These are phyloP conservation scores for Miniopterus natalensis DNA, from an alignment of 2,113 vertebrate species.

Conservation along the genomic window DNA sequence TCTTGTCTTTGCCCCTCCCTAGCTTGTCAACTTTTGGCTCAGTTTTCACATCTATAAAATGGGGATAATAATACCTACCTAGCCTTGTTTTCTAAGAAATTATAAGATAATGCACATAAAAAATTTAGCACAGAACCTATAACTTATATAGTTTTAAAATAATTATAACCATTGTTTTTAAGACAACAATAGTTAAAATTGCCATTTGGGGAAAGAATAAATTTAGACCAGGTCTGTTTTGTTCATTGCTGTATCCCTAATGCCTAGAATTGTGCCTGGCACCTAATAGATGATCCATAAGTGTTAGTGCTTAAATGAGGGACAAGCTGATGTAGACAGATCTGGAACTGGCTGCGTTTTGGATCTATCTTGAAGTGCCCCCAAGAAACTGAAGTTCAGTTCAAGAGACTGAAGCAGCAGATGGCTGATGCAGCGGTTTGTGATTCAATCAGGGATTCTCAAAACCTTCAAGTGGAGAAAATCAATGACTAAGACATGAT, in stretches of 20 bases:
- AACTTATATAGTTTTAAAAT: neutral
- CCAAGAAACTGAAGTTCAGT: constrained; percentile 61
- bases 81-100: constrained; percentile 37
- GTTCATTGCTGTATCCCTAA: neutral
- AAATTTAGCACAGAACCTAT: constrained; percentile 1
- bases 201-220: constrained; percentile 27
- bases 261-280: neutral
- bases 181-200: constrained; percentile 13
- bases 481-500: constrained; percentile 68
- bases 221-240: constrained; percentile 19
- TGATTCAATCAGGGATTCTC: constrained; percentile 71
- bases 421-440: constrained; percentile 37
- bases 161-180: neutral
- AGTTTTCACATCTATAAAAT: neutral
- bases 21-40: neutral
- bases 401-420: constrained; percentile 61
- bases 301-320: neutral
- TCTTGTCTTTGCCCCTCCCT: neutral
- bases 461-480: constrained; percentile 72
- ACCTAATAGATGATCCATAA: neutral
- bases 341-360: neutral
- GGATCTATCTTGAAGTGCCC: neutral
- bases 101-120: neutral
- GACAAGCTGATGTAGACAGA: neutral
- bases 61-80: neutral